Percentiles rank a stretch among this genome's conserved stretches.
phyloP scores from a whole-genome alignment of 2,797 vertebrate genomes.

The Leptatherina wallacei region DNA sequence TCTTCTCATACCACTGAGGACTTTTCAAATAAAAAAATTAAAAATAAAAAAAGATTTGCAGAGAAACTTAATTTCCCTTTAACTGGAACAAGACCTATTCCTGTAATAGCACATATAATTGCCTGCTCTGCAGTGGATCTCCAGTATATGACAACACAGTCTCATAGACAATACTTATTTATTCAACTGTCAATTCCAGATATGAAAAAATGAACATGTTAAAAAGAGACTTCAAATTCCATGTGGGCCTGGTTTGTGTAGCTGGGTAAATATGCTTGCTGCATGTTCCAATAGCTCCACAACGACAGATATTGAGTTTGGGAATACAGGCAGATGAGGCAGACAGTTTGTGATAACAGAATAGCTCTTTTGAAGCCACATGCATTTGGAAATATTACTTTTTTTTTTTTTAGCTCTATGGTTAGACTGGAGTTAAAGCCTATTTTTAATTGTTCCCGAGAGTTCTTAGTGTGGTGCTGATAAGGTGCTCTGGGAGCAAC shows the following conservation, averaged over 20 bases:
- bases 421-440: conserved; percentile 88
- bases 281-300: conserved; percentile 80
- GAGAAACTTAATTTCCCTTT: conserved; percentile 86
- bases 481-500: conserved; percentile 91
- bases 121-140: conserved; percentile 83
- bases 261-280: conserved; percentile 81
- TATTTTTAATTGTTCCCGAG: conserved; percentile 92
- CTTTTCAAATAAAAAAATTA: conserved; percentile 78
- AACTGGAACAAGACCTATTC: conserved; percentile 87
- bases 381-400: conserved; percentile 84
- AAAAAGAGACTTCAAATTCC: conserved; percentile 75
- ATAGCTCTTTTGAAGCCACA: conserved; percentile 79
- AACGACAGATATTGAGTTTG: conserved; percentile 75
- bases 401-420: conserved; percentile 81
- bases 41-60: conserved; percentile 80
- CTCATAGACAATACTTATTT: conserved; percentile 85
- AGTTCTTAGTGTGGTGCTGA: conserved; percentile 93
- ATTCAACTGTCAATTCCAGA: conserved; percentile 83
- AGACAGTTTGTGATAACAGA: conserved; percentile 81
- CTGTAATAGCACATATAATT: conserved; percentile 85
- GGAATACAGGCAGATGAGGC: conserved; percentile 76
- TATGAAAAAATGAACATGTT: conserved; percentile 43
- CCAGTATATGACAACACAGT: conserved; percentile 82
- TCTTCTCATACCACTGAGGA: conserved; percentile 75
- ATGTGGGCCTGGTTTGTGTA: conserved; percentile 76